Base-by-base conservation (phyloP, 2,797 vertebrate genomes). In the Esox masquinongy region DNA sequence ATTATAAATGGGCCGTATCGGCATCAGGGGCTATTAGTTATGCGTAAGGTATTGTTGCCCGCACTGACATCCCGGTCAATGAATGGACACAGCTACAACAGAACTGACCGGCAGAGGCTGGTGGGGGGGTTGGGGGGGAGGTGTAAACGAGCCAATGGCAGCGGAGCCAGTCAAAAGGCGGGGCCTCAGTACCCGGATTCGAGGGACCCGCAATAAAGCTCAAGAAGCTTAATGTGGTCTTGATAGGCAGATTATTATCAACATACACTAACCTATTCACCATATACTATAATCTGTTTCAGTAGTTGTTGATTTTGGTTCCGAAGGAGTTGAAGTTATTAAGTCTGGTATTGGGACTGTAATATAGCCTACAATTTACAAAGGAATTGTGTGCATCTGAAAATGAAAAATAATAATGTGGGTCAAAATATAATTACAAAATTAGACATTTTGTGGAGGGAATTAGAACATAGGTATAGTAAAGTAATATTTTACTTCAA, bases 21-120 rank as follows among this genome's bases (percentile, higher is more conserved):
- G 76, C 64, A 61, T 68, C 75, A 50, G 73, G 74, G 67, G 68
- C 68, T 49, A 74, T 81, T 70, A 72, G 63, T 75, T 77, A 76
- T 72, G 59, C 82, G 61, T 16, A 24, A 51, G 70, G 78, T 78
- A 76, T 80, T 81, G 84, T 83, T 75, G 72, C 77, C 78, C 72
- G 68, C 69, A 56, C 74, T 74, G 73, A 80, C 77, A 80, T 73
- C 74, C 50, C 68, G 66, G 56, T 79, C 76, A 75, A 75, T 69
- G 79, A 79, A 77, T 73, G 73, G 69, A 79, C 79, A 76, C 74
- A 77, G 79, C 79, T 68, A 82, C 70, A 69, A 79, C 78, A 74
- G 72, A 47, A 22, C 47, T 26, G 67, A 36, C 36, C 51, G 43
- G 66, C 56, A 26, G 50, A 31, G 59, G 47, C 68, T 43, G 49